phyloP scores from a whole-genome alignment of 2,113 vertebrate genomes.

The Ginglymostoma cirratum region DNA sequence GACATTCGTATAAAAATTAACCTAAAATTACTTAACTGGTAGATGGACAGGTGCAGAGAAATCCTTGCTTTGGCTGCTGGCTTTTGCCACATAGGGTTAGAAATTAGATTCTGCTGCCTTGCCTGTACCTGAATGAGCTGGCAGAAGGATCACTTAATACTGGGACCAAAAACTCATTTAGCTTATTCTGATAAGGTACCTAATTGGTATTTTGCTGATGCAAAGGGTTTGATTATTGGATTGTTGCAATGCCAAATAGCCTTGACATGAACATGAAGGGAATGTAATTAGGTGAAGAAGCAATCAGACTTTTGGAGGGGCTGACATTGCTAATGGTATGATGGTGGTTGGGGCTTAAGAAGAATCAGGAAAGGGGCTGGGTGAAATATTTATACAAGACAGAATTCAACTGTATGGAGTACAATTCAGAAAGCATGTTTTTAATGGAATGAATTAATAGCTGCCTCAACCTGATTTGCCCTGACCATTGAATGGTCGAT shows the following conservation, averaged over 20 bases:
- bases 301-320: background rate
- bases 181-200: background rate
- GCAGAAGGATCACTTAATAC: background rate
- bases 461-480: background rate
- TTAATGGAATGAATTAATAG: background rate
- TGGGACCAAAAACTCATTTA: background rate
- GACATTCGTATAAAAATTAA: background rate
- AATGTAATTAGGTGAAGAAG: background rate
- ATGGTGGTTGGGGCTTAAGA: background rate
- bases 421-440: background rate
- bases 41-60: background rate
- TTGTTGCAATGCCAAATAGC: background rate
- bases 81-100: background rate
- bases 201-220: background rate
- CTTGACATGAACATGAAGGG: background rate
- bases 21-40: background rate
- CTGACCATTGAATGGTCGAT: background rate
- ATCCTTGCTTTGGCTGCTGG: background rate
- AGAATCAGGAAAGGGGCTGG: background rate
- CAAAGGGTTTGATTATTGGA: background rate
- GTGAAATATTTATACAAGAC: background rate
- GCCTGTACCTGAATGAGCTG: background rate
- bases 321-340: background rate
- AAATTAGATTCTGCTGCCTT: background rate
- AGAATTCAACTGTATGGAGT: background rate